These are phyloP conservation scores for Melolontha melolontha DNA, from an alignment of 2,888 invertebrate species.

Conservation along the genomic window DNA sequence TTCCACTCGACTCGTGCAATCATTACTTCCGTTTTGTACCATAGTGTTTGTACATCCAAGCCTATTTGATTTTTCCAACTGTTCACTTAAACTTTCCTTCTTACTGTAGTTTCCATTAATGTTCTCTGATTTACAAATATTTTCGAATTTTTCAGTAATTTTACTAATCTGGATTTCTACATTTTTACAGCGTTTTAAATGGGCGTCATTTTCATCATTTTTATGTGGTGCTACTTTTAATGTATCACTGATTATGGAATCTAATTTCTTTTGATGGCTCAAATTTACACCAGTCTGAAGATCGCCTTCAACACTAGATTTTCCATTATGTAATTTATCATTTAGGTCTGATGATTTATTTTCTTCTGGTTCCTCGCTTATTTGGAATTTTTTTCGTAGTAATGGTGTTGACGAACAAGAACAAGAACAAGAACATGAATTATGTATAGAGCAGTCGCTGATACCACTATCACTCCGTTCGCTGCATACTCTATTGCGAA, in stretches of 20 bases:
- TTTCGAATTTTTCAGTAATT: slow-evolving; percentile 42
- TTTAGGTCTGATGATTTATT: not conserved
- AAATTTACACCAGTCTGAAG: not conserved
- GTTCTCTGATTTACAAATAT: slow-evolving; percentile 25
- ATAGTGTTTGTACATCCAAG: not conserved
- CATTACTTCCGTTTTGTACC: slow-evolving; percentile 5
- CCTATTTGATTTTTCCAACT: not conserved
- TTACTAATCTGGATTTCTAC: slow-evolving; percentile 32
- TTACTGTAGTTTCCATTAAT: too few species aligned
- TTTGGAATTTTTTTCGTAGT: slow-evolving; percentile 59
- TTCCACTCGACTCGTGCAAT: not conserved
- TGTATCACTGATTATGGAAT: not conserved
- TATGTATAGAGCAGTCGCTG: slow-evolving; percentile 68
- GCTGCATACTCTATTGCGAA: slow-evolving; percentile 61
- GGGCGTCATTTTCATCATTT: not conserved
- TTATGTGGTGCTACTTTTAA: not conserved
- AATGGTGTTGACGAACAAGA: slow-evolving; percentile 58
- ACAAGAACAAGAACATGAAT: slow-evolving; percentile 46
- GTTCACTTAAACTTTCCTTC: not conserved
- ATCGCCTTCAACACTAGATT: not conserved
- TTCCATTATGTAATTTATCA: slow-evolving; percentile 3
- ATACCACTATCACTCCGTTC: slow-evolving; percentile 71
- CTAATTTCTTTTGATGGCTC: not conserved
- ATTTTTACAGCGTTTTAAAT: slow-evolving; percentile 7
- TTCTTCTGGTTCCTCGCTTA: slow-evolving; percentile 58